Evolutionary conservation across 1,140 invertebrate species (phyloP), one percentile per base, ranked within the genome.

Genomic region (Oryctes rhinoceros): DNA sequence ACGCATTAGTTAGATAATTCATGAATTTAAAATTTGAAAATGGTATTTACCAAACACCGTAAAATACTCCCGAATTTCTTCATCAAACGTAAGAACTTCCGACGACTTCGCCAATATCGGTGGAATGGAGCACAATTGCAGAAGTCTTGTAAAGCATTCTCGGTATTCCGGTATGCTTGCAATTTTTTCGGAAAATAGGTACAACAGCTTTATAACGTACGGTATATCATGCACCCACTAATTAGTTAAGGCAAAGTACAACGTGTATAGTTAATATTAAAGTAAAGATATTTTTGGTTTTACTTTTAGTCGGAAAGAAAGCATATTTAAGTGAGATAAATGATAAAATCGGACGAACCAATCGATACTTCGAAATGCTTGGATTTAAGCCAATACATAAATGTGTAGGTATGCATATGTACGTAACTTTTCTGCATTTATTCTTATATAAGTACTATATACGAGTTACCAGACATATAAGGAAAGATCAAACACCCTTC

Each of bases 191-290:
- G 53, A 78, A 37, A 78, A 37, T 62, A 78, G 37, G 11, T 49
- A 39, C 13, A 78, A 49, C 1, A 59, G n/a, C 20, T 59, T 78
- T 49, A 37, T 24, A 37, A 78, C 10, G 30, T 47, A 59, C 5
- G 77, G 47, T 78, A 78, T 18, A 59, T 78, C 47, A 47, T 13
- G 11, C 7, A 78, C 53, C 44, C 77, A 78, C 65, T 67, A 67
- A 6, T 30, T 35, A 13, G 20, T 67, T 67, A 67, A 67, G 65
- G 18, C 3, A 0, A 67, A 67, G n/a, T 53, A 48, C 24, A 30
- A 30, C 24, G 24, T 44, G 5, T 44, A 44, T 44, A 10, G 9
- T 44, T 44, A 44, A 44, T 44, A 10, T 44, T 44, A 10, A 44
- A 44, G 24, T 30, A 30, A 30, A 30, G 24, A 30, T 30, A 0